Percentiles rank a stretch among this genome's conserved stretches.
Evolutionary conservation across 1,140 invertebrate genomes (phyloP).

Genomic region (Drosophila tristis): DNA sequence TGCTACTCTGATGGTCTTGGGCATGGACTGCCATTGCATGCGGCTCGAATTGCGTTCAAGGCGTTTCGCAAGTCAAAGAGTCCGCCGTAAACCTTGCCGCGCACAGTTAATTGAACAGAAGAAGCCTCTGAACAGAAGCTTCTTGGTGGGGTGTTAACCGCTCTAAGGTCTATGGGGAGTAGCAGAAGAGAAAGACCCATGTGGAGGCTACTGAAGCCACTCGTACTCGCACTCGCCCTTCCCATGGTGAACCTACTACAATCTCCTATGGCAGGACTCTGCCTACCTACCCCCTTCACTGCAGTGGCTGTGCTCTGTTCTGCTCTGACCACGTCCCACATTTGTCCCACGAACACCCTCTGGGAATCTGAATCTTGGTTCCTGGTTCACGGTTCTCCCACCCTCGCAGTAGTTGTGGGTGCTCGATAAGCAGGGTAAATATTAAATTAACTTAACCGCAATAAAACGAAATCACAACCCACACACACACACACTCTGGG

Average conservation of each 20-base stretch:
- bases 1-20: conserved; percentile 2
- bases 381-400: neutral
- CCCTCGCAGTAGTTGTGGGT: conserved; percentile 40
- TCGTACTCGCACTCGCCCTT: neutral
- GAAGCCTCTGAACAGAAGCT: conserved; percentile 22
- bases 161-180: conserved; percentile 35
- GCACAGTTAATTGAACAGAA: conserved; percentile 21
- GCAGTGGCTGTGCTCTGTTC: neutral
- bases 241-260: neutral
- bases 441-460: conserved; percentile 54
- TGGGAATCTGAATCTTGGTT: conserved; percentile 20
- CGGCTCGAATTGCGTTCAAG: conserved; percentile 41
- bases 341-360: conserved; percentile 20
- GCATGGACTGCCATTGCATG: conserved; percentile 29
- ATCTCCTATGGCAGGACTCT: neutral
- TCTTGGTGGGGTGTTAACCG: neutral
- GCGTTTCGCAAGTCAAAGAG: conserved; percentile 14
- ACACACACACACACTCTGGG: neutral
- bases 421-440: conserved; percentile 68
- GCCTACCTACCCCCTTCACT: too few species aligned
- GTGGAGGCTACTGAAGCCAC: conserved; percentile 7
- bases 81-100: conserved; percentile 26
- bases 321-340: conserved; percentile 37
- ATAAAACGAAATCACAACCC: conserved; percentile 19
- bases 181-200: conserved; percentile 12